Evolutionary conservation across 2,888 invertebrate species (phyloP), one percentile per base, ranked within the genome.

Genomic region (Thyatira batis): DNA sequence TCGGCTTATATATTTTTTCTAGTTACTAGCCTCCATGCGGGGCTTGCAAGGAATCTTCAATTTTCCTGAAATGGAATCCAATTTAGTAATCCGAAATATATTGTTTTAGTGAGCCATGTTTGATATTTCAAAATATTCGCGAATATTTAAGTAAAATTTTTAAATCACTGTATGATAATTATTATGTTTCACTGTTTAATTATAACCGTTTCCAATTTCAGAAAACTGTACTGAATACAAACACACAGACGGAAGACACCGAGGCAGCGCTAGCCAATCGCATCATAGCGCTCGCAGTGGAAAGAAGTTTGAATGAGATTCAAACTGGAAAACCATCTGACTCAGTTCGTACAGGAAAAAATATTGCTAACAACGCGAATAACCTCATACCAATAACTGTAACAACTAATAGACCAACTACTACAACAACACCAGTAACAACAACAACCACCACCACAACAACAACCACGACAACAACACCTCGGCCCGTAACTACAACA

Each of bases 201-300:
- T 45, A 39, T 11, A 43, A 20, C n/a, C 48, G 17, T 51, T 53
- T 50, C 39, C 57, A 25, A 54, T 87, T 90, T 55, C 86, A 92
- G 92, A 92, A 90, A 89, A 78, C 84, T 50, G 89, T 90, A 9
- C 71, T 92, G 45, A 87, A 85, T 57, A 84, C 88, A 43, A 84
- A 87, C 58, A 72, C 79, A 20, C 76, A 78, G 50, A 77, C 70
- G n/a, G 83, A 85, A 56, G 92, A 92, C 54, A 86, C 91, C 17
- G 92, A 92, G 71, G 82, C 85, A 50, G 82, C 87, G 17, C 82
- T 93, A 57, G 93, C 93, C 21, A 93, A 93, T 63, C 84, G 93
- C 52, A 92, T 93, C 44, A 93, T 93, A 63, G 92, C 93, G 48
- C 76, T 93, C 21, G 93, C 93, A 39, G 90, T 93, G 17, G 93